These are phyloP conservation scores for Eulimnadia texana DNA, from an alignment of 1,140 invertebrate species.

Conservation along the genomic window DNA sequence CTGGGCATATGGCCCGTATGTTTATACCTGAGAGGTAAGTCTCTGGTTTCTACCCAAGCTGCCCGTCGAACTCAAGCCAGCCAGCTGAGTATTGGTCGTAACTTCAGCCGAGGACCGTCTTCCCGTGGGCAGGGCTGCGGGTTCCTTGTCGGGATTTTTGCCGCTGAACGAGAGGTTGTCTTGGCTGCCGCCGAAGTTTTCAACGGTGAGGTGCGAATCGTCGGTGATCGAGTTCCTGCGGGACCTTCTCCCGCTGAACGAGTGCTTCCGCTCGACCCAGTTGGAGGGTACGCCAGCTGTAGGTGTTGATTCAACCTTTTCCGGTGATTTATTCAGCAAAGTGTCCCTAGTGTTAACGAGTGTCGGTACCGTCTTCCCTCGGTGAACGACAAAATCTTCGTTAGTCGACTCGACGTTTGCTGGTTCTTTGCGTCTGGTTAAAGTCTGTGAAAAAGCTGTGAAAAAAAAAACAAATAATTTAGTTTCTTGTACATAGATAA, in stretches of 20 bases:
- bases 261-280: constrained; percentile 34
- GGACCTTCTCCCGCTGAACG: constrained; percentile 48
- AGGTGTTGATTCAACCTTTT: constrained; percentile 34
- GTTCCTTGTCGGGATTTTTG: constrained; percentile 61
- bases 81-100: background rate
- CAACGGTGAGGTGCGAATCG: constrained; percentile 67
- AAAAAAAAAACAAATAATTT: too few relatives aligned
- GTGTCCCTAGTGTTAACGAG: constrained; percentile 38
- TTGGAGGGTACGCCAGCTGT: constrained; percentile 17
- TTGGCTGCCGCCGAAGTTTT: constrained; percentile 77
- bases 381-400: constrained; percentile 65
- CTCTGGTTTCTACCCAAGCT: background rate
- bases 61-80: background rate
- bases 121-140: constrained; percentile 31
- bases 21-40: background rate
- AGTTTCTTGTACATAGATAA: too few relatives aligned
- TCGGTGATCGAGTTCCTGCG: constrained; percentile 68
- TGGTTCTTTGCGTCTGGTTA: background rate
- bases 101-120: constrained; percentile 5
- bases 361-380: constrained; percentile 58
- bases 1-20: background rate
- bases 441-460: too few relatives aligned
- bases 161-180: constrained; percentile 47
- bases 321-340: constrained; percentile 44
- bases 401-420: background rate